A percentile compares a stretch with the other conserved stretches of the same genome.
These are phyloP conservation scores for Camponotus vicinus DNA, from an alignment of 1,140 invertebrate genomes.

Conservation along the genomic window DNA sequence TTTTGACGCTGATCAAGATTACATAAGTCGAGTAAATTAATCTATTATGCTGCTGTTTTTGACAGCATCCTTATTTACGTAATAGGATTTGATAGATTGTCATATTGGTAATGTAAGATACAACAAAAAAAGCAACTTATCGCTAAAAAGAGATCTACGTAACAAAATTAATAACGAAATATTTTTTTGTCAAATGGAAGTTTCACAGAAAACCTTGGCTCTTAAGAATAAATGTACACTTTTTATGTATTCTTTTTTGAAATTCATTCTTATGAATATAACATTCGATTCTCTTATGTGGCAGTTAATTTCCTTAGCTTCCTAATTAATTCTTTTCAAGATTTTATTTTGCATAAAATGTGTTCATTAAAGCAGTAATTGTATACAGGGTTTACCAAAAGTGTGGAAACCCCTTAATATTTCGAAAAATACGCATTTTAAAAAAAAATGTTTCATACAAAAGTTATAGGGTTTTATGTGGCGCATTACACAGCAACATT, in stretches of 20 bases:
- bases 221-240: background rate
- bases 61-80: slow-evolving; percentile 17
- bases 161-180: background rate
- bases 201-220: background rate
- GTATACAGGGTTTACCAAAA: too few relatives aligned
- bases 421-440: too few relatives aligned
- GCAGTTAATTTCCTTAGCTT: slow-evolving; percentile 8
- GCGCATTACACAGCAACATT: too few relatives aligned
- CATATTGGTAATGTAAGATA: slow-evolving; percentile 4
- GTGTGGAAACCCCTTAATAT: too few relatives aligned
- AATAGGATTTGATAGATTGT: slow-evolving; percentile 9
- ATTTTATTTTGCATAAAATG: background rate
- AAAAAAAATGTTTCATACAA: too few relatives aligned
- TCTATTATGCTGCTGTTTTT: background rate
- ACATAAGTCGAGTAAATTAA: slow-evolving; percentile 36
- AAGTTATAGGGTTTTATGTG: too few relatives aligned
- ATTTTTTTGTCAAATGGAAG: background rate
- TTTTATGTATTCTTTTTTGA: background rate
- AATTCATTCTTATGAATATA: background rate
- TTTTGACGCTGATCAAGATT: slow-evolving; percentile 11
- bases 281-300: background rate
- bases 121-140: slow-evolving; percentile 7
- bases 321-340: background rate
- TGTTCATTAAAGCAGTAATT: background rate
- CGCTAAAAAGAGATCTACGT: background rate